Evolutionary conservation across 2,888 invertebrate genomes (phyloP).

Genomic region (Limnephilus lunatus): DNA sequence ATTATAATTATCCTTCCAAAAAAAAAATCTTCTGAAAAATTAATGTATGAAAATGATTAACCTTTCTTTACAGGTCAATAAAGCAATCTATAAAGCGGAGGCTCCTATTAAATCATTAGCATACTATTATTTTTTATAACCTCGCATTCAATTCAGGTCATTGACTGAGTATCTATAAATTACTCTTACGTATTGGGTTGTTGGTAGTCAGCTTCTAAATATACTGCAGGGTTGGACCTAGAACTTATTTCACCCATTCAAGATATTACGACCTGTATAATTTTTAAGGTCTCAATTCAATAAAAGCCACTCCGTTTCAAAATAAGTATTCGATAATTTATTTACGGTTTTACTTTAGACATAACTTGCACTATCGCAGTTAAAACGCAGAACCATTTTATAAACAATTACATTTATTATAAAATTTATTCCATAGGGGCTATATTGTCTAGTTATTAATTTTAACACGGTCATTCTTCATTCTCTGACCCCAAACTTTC

Average conservation of each 20-base stretch:
- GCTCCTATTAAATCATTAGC: conserved; percentile 15
- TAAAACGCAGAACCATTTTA: no score
- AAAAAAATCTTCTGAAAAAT: not conserved
- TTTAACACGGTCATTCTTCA: no score
- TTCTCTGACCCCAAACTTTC: no score
- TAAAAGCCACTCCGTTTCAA: no score
- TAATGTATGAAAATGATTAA: not conserved
- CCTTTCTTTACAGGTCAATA: not conserved
- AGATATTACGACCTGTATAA: not conserved
- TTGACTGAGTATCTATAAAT: conserved; percentile 39
- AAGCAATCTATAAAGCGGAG: not conserved
- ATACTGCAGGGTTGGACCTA: not conserved
- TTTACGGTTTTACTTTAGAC: no score
- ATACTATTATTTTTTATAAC: conserved; percentile 24
- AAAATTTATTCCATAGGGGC: no score
- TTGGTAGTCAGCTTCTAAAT: not conserved
- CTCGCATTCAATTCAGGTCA: conserved; percentile 17
- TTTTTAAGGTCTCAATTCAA: no score
- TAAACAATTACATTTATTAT: no score
- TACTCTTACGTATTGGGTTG: not conserved
- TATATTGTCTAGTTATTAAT: no score
- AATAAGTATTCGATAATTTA: no score
- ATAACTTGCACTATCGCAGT: no score
- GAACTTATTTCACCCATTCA: not conserved
- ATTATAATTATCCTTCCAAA: no score